phyloP scores from a whole-genome alignment of 2,888 invertebrate genomes.

The Choristoneura rosaceana region DNA sequence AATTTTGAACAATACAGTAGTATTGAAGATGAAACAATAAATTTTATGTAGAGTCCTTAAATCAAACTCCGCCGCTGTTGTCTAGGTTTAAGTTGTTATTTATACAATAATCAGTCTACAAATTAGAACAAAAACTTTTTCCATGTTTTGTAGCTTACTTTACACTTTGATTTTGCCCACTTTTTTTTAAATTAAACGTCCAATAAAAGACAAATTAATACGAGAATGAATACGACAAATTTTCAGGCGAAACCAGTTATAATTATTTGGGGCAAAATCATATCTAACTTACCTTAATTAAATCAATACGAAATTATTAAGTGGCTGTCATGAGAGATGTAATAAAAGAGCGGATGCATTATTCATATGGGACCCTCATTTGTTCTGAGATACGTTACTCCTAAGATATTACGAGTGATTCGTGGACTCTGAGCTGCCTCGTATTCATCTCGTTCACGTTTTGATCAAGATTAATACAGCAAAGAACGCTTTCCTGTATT shows the following conservation, averaged over 20 bases:
- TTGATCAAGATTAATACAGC: conserved; percentile 1
- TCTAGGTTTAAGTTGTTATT: no score
- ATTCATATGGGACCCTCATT: conserved; percentile 6
- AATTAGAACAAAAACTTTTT: no score
- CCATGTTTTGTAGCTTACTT: no score
- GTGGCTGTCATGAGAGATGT: conserved; percentile 5
- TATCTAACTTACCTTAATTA: not conserved
- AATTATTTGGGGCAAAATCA: not conserved
- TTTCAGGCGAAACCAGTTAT: not conserved
- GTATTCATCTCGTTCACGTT: conserved; percentile 26
- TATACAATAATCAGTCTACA: no score
- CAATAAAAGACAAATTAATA: no score
- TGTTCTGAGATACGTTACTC: conserved; percentile 4
- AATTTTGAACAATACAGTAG: no score
- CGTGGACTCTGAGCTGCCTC: conserved; percentile 1
- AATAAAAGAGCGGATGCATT: conserved; percentile 1
- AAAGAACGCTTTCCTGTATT: not conserved
- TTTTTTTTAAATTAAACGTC: not conserved
- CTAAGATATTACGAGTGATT: conserved; percentile 11
- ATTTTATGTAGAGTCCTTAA: no score
- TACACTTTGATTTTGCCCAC: no score
- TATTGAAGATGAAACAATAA: no score
- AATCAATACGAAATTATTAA: conserved; percentile 4
- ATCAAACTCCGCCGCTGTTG: no score
- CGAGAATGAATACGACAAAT: not conserved